Conservation (phyloP, 1,140 invertebrate genomes). For the Euwallacea similis region DNA sequence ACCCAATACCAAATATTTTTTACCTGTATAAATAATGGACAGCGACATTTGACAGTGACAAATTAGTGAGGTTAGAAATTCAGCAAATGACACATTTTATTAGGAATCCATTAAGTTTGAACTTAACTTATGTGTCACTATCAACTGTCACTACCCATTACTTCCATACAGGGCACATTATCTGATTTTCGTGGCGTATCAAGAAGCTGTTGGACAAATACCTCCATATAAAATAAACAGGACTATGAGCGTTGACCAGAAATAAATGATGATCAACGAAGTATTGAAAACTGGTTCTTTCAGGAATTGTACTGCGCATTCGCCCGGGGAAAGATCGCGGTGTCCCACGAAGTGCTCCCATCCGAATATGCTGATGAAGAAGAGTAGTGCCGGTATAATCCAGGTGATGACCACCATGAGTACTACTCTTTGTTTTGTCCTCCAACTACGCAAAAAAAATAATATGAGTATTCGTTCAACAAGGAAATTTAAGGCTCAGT, state of each 20-base stretch:
- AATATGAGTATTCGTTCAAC: neutral
- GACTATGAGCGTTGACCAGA: slow-evolving; percentile 94
- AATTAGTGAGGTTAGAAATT: neutral
- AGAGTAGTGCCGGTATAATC: slow-evolving; percentile 95
- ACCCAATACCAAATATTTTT: neutral
- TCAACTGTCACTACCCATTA: neutral
- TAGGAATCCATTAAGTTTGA: neutral
- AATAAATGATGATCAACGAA: slow-evolving; percentile 96
- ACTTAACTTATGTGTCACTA: neutral
- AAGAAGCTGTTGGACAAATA: neutral
- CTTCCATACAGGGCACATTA: no score
- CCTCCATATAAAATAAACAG: slow-evolving; percentile 94
- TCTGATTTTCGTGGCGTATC: no score
- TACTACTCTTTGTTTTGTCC: slow-evolving; percentile 89
- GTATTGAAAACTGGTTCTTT: slow-evolving; percentile 98
- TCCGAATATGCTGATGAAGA: slow-evolving; percentile 98
- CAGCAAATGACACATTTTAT: neutral
- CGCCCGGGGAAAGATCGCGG: slow-evolving; percentile 79
- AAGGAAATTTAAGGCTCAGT: no score
- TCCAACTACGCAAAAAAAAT: slow-evolving; percentile 66
- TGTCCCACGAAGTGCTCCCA: slow-evolving; percentile 98
- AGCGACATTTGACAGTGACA: neutral
- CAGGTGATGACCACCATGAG: slow-evolving; percentile 96
- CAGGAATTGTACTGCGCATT: slow-evolving; percentile 97
- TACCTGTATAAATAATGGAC: neutral